Evolutionary conservation across 2,797 vertebrate genomes (phyloP), one percentile per base, ranked within the genome.

Genomic region (Anomalospiza imberbis): DNA sequence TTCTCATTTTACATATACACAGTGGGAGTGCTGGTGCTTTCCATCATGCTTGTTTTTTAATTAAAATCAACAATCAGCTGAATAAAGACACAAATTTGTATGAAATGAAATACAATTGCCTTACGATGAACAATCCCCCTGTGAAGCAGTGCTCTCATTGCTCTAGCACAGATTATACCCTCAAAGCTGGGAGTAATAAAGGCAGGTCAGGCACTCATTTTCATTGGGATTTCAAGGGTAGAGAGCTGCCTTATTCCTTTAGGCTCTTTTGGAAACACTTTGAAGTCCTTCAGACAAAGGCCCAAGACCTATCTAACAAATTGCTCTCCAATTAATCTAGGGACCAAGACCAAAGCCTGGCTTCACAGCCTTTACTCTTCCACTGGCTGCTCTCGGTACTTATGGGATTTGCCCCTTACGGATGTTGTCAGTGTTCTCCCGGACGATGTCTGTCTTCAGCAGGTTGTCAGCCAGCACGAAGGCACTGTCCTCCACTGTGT

Each of bases 401-500:
- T 22, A 28, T 4, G 57, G 68, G 80, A 54, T 76, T 57, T 65
- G 62, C 36, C 81, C 98, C 99, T 99, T 97, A 99, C 99, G 98
- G 85, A 99, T 99, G 96, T 99, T 99, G 67, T 99, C 99, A 0
- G 98, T 99, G 97, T 99, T 99, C 94, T 99, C 99, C 75, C 99
- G 98, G 94, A 99, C 99, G 1, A 99, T 98, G 97, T 99, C 99
- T 0, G 99, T 99, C 98, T 99, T 99, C 88, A 99, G 98, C 94
- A 99, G 98, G 98, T 99, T 99, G 94, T 99, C 99, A 1, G 99
- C 99, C 90, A 99, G 98, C 80, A 99, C 98, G 8, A 99, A 99
- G 77, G 99, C 99, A 5, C 99, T 99, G 92, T 99, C 99, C 96
- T 99, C 99, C 95, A 99, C 99, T 0, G 99, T 99, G 98, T 99